A percentile compares a stretch with the other conserved stretches of the same genome.
Conservation (phyloP, 2,113 vertebrate species). For the Caretta caretta region DNA sequence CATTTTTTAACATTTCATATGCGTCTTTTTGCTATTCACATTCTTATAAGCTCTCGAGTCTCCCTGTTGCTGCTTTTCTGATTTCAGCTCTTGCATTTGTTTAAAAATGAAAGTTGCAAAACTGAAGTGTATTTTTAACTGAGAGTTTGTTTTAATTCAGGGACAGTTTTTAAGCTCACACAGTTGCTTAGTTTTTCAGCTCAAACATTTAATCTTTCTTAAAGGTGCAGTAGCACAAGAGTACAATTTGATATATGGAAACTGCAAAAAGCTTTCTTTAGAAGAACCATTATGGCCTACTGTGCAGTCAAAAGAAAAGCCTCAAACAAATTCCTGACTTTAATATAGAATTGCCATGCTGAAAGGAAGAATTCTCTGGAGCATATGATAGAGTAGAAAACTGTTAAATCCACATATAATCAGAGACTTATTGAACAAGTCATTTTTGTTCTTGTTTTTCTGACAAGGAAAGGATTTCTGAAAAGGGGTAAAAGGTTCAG, state of each 20-base stretch:
- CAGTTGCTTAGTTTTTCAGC: neutral
- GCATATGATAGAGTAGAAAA: neutral
- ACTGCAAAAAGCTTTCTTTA: neutral
- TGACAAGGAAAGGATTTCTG: neutral
- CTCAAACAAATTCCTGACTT: neutral
- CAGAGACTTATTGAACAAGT: neutral
- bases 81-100: neutral
- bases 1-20: neutral
- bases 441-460: neutral
- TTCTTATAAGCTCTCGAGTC: neutral
- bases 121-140: neutral
- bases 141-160: neutral
- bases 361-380: neutral
- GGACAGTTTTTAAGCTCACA: neutral
- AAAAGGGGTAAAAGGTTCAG: neutral
- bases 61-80: neutral
- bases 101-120: neutral
- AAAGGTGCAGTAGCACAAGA: neutral
- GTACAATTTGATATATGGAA: neutral
- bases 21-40: neutral
- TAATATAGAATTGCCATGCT: constrained; percentile 5
- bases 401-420: neutral
- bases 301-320: neutral
- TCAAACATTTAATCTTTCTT: neutral
- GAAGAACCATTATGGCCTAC: neutral